Percentiles rank a stretch among this genome's conserved stretches.
phyloP scores from a whole-genome alignment of 2,797 vertebrate species.

The Sternotherus odoratus region DNA sequence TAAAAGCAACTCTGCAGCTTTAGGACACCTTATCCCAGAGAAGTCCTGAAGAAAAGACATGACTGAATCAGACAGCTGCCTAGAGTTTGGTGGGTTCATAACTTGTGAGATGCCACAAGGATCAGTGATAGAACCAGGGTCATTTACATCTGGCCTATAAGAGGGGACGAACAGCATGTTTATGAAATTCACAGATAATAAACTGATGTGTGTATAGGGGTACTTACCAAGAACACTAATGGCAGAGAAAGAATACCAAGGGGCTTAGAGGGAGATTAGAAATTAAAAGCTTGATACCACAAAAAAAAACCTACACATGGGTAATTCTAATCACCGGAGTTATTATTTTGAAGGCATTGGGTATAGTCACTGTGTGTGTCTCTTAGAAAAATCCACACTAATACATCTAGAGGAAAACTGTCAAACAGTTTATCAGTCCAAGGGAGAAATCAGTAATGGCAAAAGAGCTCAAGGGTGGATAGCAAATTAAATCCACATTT shows the following conservation, averaged over 20 bases:
- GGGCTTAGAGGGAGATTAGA: neutral
- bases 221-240: neutral
- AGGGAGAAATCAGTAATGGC: neutral
- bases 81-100: neutral
- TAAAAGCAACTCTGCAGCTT: neutral
- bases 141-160: neutral
- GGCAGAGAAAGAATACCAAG: neutral
- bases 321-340: neutral
- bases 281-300: neutral
- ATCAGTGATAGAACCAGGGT: neutral
- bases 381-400: neutral
- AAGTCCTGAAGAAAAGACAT: neutral
- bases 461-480: neutral
- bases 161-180: neutral
- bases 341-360: neutral
- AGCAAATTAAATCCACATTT: neutral
- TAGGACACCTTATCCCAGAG: neutral
- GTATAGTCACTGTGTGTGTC: neutral
- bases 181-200: neutral
- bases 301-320: neutral
- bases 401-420: neutral
- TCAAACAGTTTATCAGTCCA: neutral
- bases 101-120: neutral
- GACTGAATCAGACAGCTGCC: neutral
- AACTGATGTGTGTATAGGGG: neutral